phyloP scores from a whole-genome alignment of 2,797 vertebrate genomes.

The Octomys mimax region DNA sequence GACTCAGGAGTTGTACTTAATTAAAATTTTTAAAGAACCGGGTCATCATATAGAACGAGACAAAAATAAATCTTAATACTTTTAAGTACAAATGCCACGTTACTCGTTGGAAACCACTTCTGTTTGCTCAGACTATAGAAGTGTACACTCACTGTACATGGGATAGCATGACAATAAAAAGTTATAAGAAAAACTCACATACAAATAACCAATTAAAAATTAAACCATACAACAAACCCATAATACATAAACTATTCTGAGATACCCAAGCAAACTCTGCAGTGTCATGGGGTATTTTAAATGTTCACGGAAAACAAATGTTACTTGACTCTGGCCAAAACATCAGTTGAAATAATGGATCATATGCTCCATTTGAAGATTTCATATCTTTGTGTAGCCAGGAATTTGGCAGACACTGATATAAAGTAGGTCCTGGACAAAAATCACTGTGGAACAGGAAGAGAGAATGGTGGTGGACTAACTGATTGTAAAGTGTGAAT shows the following conservation, averaged over 20 bases:
- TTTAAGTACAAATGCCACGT: background rate
- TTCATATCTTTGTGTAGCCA: background rate
- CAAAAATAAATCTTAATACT: slow-evolving; percentile 17
- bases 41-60: background rate
- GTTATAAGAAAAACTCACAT: background rate
- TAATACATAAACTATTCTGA: background rate
- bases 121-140: background rate
- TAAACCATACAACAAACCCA: background rate
- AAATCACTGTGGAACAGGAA: slow-evolving; percentile 1
- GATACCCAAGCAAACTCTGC: background rate
- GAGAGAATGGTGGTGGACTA: background rate
- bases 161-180: background rate
- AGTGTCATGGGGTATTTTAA: background rate
- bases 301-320: background rate
- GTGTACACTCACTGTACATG: background rate
- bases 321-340: background rate
- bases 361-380: background rate
- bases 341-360: background rate
- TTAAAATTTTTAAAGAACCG: slow-evolving; percentile 9
- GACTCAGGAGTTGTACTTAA: background rate
- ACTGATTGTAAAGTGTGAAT: background rate
- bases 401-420: background rate
- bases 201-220: background rate
- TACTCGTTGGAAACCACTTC: background rate
- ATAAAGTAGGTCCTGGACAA: slow-evolving; percentile 27